phyloP scores from a whole-genome alignment of 2,113 vertebrate genomes.

The Panthera uncia region DNA sequence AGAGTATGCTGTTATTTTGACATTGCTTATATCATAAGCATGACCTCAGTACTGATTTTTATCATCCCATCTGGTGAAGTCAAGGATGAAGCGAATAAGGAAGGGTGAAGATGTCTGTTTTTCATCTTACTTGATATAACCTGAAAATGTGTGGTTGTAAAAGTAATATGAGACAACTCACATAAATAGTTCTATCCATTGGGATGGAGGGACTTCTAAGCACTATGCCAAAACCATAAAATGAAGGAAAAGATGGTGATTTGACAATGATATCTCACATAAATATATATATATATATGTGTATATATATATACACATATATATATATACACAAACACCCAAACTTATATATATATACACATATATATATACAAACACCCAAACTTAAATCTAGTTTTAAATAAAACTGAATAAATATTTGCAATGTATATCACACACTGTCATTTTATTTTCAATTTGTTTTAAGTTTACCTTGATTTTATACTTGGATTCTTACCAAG shows the following conservation, averaged over 20 bases:
- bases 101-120: conserved; percentile 16
- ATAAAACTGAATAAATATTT: background rate
- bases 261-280: background rate
- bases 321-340: too few relatives aligned
- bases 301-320: too few relatives aligned
- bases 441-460: background rate
- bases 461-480: conserved; percentile 39
- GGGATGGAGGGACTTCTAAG: background rate
- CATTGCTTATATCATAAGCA: background rate
- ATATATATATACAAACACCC: background rate
- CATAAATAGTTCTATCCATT: background rate
- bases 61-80: conserved; percentile 39
- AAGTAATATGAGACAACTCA: conserved; percentile 24
- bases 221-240: conserved; percentile 5
- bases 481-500: background rate
- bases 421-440: background rate
- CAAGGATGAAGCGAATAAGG: background rate
- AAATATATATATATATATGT: background rate
- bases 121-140: conserved; percentile 8
- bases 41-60: background rate
- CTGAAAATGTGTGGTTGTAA: background rate
- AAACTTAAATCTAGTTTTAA: background rate
- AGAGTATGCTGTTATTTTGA: background rate
- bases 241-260: background rate
- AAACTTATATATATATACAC: too few relatives aligned